Conservation (phyloP, 2,888 invertebrate genomes). For the Acrocyrtus sp. region DNA sequence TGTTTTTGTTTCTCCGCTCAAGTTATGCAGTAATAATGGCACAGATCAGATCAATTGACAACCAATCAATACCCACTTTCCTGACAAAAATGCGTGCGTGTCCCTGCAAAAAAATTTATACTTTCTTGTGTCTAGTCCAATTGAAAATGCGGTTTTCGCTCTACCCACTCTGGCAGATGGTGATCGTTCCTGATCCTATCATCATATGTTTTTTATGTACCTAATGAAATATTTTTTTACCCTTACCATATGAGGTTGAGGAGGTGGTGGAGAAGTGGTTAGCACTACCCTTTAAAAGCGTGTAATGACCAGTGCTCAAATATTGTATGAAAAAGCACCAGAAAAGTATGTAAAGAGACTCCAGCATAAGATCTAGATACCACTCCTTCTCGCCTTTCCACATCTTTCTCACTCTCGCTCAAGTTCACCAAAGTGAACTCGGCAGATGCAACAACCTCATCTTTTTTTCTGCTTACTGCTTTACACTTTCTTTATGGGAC, state of each 20-base stretch:
- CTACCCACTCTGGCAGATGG: constrained; percentile 11
- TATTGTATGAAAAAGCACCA: neutral
- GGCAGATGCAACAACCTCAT: neutral
- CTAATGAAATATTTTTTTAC: neutral
- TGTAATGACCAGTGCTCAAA: neutral
- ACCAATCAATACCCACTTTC: constrained; percentile 2
- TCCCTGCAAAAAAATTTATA: too few species aligned
- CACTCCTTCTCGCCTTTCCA: neutral
- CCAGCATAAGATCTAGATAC: too few species aligned
- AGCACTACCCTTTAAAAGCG: neutral
- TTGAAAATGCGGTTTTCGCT: neutral
- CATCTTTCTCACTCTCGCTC: neutral
- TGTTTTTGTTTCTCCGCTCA: too few species aligned
- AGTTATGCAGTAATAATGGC: too few species aligned
- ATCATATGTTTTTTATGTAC: constrained; percentile 4
- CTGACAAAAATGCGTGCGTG: neutral
- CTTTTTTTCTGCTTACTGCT: neutral
- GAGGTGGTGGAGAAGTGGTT: neutral
- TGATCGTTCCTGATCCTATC: constrained; percentile 7
- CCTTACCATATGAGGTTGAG: constrained; percentile 10
- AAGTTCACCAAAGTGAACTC: too few species aligned
- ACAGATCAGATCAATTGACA: constrained; percentile 19
- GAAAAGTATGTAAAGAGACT: too few species aligned
- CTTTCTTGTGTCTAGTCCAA: too few species aligned
- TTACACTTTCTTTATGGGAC: neutral